phyloP scores from a whole-genome alignment of 2,113 vertebrate species.

The Zapus hudsonius region DNA sequence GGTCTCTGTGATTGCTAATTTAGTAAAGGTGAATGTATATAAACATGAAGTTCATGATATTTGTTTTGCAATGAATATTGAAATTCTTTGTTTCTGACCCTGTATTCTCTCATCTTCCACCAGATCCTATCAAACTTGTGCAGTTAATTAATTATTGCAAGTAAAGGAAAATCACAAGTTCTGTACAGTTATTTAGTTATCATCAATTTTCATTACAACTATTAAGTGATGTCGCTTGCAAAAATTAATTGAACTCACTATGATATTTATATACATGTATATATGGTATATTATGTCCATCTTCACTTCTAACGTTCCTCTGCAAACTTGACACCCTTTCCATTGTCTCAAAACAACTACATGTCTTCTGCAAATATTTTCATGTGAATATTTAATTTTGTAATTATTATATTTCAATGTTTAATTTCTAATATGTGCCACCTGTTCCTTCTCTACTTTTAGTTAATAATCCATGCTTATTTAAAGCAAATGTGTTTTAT shows the following conservation, averaged over 20 bases:
- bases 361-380: background rate
- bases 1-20: background rate
- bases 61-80: background rate
- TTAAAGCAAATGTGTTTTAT: slow-evolving; percentile 18
- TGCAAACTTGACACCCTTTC: background rate
- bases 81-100: background rate
- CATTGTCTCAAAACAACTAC: background rate
- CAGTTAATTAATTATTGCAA: background rate
- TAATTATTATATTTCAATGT: background rate
- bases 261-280: background rate
- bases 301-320: background rate
- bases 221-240: background rate
- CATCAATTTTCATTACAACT: background rate
- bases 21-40: background rate
- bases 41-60: background rate
- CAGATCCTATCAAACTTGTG: background rate
- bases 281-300: background rate
- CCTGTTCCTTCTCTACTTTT: background rate
- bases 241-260: background rate
- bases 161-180: background rate
- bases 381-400: slow-evolving; percentile 29
- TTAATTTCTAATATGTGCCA: background rate
- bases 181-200: background rate
- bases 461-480: background rate
- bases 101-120: background rate